Percentiles rank a stretch among this genome's conserved stretches.
These are phyloP conservation scores for Phainopepla nitens DNA, from an alignment of 2,113 vertebrate species.

Conservation along the genomic window DNA sequence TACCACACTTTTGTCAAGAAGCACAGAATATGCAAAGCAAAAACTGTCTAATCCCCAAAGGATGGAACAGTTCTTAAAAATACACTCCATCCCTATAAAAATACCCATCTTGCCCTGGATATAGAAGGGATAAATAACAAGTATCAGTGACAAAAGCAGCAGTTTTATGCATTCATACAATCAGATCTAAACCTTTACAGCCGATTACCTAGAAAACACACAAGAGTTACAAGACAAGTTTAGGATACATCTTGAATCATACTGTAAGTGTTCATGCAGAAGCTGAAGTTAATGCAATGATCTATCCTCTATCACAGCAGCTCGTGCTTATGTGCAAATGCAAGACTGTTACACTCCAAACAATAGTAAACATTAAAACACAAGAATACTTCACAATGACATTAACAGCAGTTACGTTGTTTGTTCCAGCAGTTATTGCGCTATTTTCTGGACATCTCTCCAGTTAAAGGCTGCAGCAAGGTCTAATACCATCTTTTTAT, in stretches of 20 bases:
- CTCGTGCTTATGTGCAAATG: slow-evolving; percentile 71
- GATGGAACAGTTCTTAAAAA: slow-evolving; percentile 49
- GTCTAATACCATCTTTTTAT: slow-evolving; percentile 61
- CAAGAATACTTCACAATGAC: slow-evolving; percentile 72
- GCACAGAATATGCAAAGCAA: slow-evolving; percentile 56
- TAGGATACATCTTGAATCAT: slow-evolving; percentile 51
- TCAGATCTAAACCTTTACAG: slow-evolving; percentile 61
- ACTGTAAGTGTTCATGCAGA: slow-evolving; percentile 62
- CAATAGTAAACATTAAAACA: slow-evolving; percentile 61
- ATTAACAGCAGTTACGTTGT: slow-evolving; percentile 75
- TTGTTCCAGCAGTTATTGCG: slow-evolving; percentile 76
- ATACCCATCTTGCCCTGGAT: neutral
- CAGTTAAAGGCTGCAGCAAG: slow-evolving; percentile 68
- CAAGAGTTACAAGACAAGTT: slow-evolving; percentile 48
- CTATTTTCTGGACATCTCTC: slow-evolving; percentile 65
- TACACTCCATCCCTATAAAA: slow-evolving; percentile 47
- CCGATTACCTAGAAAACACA: slow-evolving; percentile 41
- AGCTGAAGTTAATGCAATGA: slow-evolving; percentile 56
- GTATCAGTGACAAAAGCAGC: slow-evolving; percentile 48
- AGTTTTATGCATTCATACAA: slow-evolving; percentile 62
- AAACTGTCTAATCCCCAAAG: slow-evolving; percentile 35
- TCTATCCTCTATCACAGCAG: slow-evolving; percentile 68
- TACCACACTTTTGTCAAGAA: slow-evolving; percentile 55
- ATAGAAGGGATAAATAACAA: slow-evolving; percentile 41
- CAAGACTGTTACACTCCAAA: slow-evolving; percentile 62